phyloP scores from a whole-genome alignment of 2,113 vertebrate genomes.

The Neogale vison region DNA sequence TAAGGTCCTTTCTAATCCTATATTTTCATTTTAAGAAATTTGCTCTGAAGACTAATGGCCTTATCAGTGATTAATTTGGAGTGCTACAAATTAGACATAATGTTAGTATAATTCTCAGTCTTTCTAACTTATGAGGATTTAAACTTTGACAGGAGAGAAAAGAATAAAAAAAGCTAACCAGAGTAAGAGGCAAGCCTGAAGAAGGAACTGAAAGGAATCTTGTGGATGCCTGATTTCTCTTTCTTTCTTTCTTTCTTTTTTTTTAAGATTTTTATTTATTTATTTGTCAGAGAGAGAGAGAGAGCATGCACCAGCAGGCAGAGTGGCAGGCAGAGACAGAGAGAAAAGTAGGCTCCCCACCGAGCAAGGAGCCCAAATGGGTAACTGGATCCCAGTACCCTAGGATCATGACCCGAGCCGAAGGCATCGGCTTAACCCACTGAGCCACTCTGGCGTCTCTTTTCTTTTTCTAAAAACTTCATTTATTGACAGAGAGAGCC shows the following conservation, averaged over 20 bases:
- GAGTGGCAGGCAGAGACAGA: no score
- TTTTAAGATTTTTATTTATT: no score
- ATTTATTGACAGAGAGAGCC: background rate
- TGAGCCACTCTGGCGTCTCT: no score
- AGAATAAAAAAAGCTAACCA: background rate
- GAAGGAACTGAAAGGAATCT: background rate
- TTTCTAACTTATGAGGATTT: slow-evolving; percentile 1
- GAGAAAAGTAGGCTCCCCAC: no score
- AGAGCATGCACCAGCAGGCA: no score
- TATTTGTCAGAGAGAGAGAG: no score
- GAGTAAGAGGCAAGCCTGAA: background rate
- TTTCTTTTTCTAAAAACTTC: background rate
- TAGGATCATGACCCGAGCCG: no score
- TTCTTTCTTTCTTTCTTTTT: background rate
- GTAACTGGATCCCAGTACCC: no score
- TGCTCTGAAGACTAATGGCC: background rate
- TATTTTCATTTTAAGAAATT: background rate
- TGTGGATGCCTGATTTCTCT: background rate
- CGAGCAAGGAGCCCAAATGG: no score
- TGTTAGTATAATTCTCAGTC: background rate
- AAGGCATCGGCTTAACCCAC: no score
- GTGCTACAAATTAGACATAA: background rate
- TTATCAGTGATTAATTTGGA: background rate
- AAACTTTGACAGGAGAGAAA: background rate
- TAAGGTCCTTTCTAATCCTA: background rate